Percentiles rank a stretch among this genome's conserved stretches.
phyloP scores from a whole-genome alignment of 2,797 vertebrate species.

The Pterois miles region DNA sequence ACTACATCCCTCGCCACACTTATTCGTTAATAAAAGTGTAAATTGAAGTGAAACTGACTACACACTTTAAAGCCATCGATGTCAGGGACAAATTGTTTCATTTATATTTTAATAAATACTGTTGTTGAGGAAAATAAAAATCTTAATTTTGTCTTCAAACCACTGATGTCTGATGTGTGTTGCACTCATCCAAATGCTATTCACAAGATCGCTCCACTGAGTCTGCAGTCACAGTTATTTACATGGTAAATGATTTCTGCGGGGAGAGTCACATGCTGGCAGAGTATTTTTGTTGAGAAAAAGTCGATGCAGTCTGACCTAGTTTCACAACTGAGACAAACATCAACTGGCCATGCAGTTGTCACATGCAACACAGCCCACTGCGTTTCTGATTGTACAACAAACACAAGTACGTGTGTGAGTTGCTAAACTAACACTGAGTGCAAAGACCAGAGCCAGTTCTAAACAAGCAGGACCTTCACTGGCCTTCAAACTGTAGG shows the following conservation, averaged over 20 bases:
- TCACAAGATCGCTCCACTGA: neutral
- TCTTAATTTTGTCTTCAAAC: too few species aligned
- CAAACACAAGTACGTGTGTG: neutral
- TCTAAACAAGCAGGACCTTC: constrained; percentile 1
- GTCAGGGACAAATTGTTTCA: too few species aligned
- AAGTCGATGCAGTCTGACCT: neutral
- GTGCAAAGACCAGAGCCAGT: neutral
- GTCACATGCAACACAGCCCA: constrained; percentile 21
- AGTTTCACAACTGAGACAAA: constrained; percentile 11
- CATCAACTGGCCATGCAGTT: constrained; percentile 2
- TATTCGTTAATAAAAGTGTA: too few species aligned
- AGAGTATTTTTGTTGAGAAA: neutral
- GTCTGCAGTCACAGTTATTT: neutral
- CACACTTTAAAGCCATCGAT: too few species aligned
- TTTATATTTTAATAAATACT: too few species aligned
- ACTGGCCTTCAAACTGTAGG: constrained; percentile 28
- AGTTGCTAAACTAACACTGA: neutral
- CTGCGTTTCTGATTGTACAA: constrained; percentile 12
- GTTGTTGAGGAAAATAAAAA: too few species aligned
- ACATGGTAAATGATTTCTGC: neutral
- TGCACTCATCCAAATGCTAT: neutral
- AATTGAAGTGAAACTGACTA: too few species aligned
- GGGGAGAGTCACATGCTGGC: constrained; percentile 1
- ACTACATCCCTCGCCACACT: too few species aligned
- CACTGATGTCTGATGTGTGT: too few species aligned